Conservation (phyloP, 2,888 invertebrate genomes). For the Nemurella pictetii region DNA sequence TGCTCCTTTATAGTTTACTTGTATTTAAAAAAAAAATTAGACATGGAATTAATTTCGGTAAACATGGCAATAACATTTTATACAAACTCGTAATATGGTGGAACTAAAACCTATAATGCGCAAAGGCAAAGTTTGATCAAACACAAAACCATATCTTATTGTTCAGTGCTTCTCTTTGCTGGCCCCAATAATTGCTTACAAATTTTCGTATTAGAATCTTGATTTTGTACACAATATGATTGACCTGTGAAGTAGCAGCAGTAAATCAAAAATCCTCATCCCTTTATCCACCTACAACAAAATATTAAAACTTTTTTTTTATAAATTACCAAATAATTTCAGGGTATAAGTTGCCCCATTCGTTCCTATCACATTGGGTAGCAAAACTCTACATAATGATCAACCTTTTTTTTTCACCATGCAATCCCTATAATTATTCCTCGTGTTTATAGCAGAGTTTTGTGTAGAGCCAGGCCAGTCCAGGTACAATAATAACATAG, state of each 20-base stretch:
- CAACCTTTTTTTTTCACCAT: background rate
- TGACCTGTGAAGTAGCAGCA: background rate
- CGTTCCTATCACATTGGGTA: background rate
- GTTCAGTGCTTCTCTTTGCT: no score
- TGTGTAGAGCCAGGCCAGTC: background rate
- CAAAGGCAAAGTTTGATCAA: no score
- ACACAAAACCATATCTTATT: no score
- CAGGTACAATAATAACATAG: conserved; percentile 10
- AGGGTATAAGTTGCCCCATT: background rate
- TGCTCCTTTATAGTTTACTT: no score
- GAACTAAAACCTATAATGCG: no score
- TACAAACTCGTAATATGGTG: no score
- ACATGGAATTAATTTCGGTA: no score
- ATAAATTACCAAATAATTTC: background rate
- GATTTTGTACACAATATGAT: no score
- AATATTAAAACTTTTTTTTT: background rate
- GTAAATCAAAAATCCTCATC: background rate
- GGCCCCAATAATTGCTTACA: no score
- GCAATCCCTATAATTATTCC: background rate
- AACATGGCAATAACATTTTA: no score
- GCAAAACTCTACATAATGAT: background rate
- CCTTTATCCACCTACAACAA: background rate
- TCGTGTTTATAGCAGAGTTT: background rate
- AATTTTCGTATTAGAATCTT: no score
- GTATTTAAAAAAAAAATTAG: no score